These are phyloP conservation scores for Prosapia bicincta DNA, from an alignment of 2,888 invertebrate species.

Conservation along the genomic window DNA sequence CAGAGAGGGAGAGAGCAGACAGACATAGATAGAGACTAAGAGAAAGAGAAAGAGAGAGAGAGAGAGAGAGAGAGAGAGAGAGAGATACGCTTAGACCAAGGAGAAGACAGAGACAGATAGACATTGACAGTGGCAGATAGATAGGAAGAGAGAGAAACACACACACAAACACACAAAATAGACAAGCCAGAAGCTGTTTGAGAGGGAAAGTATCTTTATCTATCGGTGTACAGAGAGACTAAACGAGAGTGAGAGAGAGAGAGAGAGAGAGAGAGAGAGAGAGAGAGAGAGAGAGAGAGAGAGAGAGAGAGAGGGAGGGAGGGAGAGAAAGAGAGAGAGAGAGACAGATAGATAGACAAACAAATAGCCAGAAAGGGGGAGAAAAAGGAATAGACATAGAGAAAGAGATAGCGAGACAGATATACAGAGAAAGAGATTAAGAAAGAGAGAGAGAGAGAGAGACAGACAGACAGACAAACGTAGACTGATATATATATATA, in stretches of 20 bases:
- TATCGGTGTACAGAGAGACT: not conserved
- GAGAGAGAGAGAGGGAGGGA: not conserved
- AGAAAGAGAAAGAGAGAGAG: not conserved
- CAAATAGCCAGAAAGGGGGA: not conserved
- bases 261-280: not conserved
- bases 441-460: not conserved
- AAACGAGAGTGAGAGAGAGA: not conserved
- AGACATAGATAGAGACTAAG: not conserved
- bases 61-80: not conserved
- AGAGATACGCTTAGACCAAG: not conserved
- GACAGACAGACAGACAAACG: not conserved
- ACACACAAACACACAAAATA: not conserved
- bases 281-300: not conserved
- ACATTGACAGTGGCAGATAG: not conserved
- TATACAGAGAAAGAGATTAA: not conserved
- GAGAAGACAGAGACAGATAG: not conserved
- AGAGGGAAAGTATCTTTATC: not conserved
- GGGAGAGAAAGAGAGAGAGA: not conserved
- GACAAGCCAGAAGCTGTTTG: not conserved
- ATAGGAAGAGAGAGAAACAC: not conserved
- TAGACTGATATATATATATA: too few species aligned
- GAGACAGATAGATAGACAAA: not conserved
- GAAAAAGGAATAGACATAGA: not conserved
- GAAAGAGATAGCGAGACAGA: not conserved
- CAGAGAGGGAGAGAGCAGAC: not conserved